Base-by-base conservation (phyloP, 2,113 vertebrate species). In the Esox niger region DNA sequence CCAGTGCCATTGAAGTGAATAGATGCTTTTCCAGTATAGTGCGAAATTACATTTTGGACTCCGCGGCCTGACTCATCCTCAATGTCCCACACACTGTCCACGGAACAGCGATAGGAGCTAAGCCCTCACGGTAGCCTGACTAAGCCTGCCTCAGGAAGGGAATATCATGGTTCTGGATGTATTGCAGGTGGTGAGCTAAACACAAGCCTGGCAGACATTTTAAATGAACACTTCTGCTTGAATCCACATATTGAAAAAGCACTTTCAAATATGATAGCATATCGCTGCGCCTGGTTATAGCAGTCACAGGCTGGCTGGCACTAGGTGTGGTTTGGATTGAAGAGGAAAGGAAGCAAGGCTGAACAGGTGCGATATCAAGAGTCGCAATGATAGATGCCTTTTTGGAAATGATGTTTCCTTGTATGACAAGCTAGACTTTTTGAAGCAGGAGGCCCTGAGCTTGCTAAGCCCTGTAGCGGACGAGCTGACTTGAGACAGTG, bases 1-100 rank as follows among this genome's bases (percentile, higher is more conserved):
- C n/a, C n/a, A 23, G 47, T 52, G 31, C 47, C 47, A 63, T 13
- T 8, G 58, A 62, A 32, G 59, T 10, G 43, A 66, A 46, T 64
- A 32, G 29, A 10, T 62, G 25, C 43, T 32, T 52, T n/a, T 62
- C 46, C 52, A 33, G 38, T 17, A 47, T 62, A 13, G 7, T 3
- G 30, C 32, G 6, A 26, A 38, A 69, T 52, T 52, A 43, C 38
- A 43, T 43, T 43, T 43, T 10, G 38, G 38, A 43, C 47, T 52
- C 47, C 47, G 6, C 7, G 3, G 38, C 47, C n/a, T 8, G n/a
- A 52, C 47, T 23, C 47, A 52, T 52, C 47, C 20, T n/a, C n/a
- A 52, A 52, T 21, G 47, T 52, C 47, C 21, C 47, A 52, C 47
- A 7, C 47, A 52, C n/a, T 21, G 47, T 52, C 47, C 47, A 43